Evolutionary conservation across 2,113 vertebrate species (phyloP).

Genomic region (Crocuta crocuta): DNA sequence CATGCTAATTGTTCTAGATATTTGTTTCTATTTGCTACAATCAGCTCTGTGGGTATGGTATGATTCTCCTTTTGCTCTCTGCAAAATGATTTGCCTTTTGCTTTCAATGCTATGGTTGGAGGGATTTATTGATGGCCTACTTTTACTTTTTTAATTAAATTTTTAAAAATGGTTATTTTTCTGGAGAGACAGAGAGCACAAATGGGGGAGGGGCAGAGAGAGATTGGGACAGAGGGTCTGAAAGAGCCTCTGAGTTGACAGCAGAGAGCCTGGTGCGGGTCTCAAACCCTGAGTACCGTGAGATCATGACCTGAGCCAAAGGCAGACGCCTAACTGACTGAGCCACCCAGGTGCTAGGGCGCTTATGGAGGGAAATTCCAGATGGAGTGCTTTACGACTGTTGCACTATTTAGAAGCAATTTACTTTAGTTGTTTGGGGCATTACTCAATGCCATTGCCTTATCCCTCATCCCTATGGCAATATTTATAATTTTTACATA

Average conservation of each 20-base stretch:
- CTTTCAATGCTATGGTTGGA: background rate
- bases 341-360: too few species aligned
- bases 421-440: background rate
- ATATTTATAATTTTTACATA: conserved; percentile 7
- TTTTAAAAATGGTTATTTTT: too few species aligned
- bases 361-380: background rate
- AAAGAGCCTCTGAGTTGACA: too few species aligned
- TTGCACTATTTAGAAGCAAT: background rate
- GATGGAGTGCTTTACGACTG: background rate
- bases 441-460: conserved; percentile 33
- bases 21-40: background rate
- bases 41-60: background rate
- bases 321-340: too few species aligned
- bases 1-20: background rate
- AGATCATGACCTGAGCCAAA: too few species aligned
- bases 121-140: background rate
- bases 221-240: too few species aligned
- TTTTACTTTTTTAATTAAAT: background rate
- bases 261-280: too few species aligned
- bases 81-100: background rate
- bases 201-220: too few species aligned
- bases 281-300: too few species aligned
- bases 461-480: background rate
- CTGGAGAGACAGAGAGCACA: too few species aligned
- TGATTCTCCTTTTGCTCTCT: background rate